Conservation (phyloP, 2,797 vertebrate species). For the Melanotaenia nigrans region DNA sequence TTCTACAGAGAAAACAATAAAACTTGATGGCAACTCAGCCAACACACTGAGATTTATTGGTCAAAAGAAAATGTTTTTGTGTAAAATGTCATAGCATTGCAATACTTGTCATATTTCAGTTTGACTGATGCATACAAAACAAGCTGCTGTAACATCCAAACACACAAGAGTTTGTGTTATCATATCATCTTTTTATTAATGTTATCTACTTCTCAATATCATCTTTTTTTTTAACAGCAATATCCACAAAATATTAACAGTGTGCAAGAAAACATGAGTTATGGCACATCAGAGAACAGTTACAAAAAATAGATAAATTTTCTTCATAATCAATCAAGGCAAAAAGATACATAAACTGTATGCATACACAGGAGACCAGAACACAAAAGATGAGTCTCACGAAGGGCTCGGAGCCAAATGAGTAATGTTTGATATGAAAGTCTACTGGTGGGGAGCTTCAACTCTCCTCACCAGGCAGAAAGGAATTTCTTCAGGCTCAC, state of each 20-base stretch:
- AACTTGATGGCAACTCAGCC: background rate
- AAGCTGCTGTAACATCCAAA: background rate
- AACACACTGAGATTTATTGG: background rate
- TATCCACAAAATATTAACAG: slow-evolving; percentile 91
- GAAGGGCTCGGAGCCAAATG: slow-evolving; percentile 67
- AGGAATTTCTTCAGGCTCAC: slow-evolving; percentile 20
- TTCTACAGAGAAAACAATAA: slow-evolving; percentile 3
- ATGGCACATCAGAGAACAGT: slow-evolving; percentile 87
- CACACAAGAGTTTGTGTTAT: slow-evolving; percentile 39
- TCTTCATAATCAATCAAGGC: slow-evolving; percentile 86
- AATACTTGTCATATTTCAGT: too few species aligned
- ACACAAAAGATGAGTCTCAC: slow-evolving; percentile 77
- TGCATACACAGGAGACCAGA: slow-evolving; percentile 82
- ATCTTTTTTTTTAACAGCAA: slow-evolving; percentile 83
- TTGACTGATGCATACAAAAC: background rate
- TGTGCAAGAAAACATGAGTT: slow-evolving; percentile 85
- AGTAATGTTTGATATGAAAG: slow-evolving; percentile 69
- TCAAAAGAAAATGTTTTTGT: background rate
- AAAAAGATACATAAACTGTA: slow-evolving; percentile 83
- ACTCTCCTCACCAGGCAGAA: slow-evolving; percentile 49
- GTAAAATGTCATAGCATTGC: background rate
- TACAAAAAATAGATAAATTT: slow-evolving; percentile 88
- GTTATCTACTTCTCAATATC: slow-evolving; percentile 83
- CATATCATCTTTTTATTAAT: slow-evolving; percentile 81
- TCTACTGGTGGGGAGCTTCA: slow-evolving; percentile 61